Evolutionary conservation across 2,888 invertebrate genomes (phyloP).

Genomic region (Meganola albula): DNA sequence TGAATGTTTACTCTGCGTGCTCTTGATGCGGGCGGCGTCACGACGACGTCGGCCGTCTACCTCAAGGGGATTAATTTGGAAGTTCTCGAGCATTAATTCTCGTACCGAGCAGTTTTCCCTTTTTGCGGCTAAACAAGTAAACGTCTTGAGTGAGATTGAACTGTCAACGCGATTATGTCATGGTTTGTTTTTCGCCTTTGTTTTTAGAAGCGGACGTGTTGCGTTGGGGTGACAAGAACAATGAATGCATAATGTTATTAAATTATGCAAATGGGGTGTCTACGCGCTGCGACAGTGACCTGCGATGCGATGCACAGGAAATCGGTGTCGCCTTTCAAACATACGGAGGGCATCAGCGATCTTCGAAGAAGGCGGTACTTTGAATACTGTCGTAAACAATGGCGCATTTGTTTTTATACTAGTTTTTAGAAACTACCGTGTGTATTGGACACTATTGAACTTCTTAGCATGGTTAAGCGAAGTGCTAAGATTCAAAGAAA

Average conservation of each 20-base stretch:
- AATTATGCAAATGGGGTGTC: slow-evolving; percentile 71
- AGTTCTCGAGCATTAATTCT: slow-evolving; percentile 56
- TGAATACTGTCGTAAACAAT: slow-evolving; percentile 21
- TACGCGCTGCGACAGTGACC: slow-evolving; percentile 55
- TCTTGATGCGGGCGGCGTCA: slow-evolving; percentile 29
- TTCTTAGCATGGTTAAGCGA: too few species aligned
- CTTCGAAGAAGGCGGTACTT: slow-evolving; percentile 29
- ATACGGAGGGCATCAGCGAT: slow-evolving; percentile 39
- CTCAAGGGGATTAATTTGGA: slow-evolving; percentile 68
- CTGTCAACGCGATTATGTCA: slow-evolving; percentile 39
- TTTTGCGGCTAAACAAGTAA: slow-evolving; percentile 48
- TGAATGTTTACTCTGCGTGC: slow-evolving; percentile 56
- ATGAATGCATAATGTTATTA: slow-evolving; percentile 70
- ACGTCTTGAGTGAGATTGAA: slow-evolving; percentile 38
- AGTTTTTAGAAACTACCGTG: too few species aligned
- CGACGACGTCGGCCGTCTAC: slow-evolving; percentile 37
- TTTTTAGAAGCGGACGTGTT: slow-evolving; percentile 23
- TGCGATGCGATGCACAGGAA: slow-evolving; percentile 51
- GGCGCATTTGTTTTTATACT: slow-evolving; percentile 24
- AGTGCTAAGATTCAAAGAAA: too few species aligned
- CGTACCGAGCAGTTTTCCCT: slow-evolving; percentile 50
- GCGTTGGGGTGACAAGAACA: slow-evolving; percentile 55
- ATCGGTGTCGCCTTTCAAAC: slow-evolving; percentile 57
- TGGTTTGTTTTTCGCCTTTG: slow-evolving; percentile 31
- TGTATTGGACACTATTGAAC: too few species aligned